Evolutionary conservation across 2,888 invertebrate genomes (phyloP), one percentile per base, ranked within the genome.

Genomic region (Ophion ventricosus): DNA sequence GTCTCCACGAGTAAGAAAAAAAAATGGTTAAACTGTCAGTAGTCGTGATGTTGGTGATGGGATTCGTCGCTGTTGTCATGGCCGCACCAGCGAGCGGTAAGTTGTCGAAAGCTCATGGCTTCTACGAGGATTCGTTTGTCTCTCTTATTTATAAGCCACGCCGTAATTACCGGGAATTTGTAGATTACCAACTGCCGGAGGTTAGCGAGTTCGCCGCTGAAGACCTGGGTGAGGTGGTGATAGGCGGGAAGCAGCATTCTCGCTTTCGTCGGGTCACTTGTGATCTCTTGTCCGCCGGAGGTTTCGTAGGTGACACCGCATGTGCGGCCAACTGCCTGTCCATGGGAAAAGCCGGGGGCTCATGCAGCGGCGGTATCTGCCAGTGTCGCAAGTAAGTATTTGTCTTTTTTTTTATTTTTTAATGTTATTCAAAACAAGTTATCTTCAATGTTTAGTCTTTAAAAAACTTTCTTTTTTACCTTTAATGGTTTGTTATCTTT

Each of bases 221-320:
- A 25, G 54, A 69, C 10, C 7, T 29, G 14, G 75, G 8, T 7
- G 56, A 66, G 57, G 84, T 17, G 67, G 20, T 80, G 49, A 14
- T 73, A 82, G 17, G 17, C 43, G 49, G 77, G 7, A 87, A 88
- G 7, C 85, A 86, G 11, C 92, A 91, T 81, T 88, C 90, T 14
- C 87, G 92, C 64, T 89, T 90, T 10, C 87, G 91, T 54, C 88
- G 92, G 70, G 88, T 92, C n/a, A 92, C 92, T 26, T 92, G 92
- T 49, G 91, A 91, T 40, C 88, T 92, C 29, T 66, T 91, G 2
- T 89, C 89, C 8, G 82, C 86, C 59, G 86, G 85, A 11, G 40
- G 40, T 7, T 80, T 82, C 78, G n/a, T n/a, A n/a, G 87, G 85
- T 25, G 82, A 92, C 66, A 86, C 88, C 20, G 91, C 91, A 23